These are phyloP conservation scores for Tretioscincus oriximinensis DNA, from an alignment of 2,113 vertebrate species.

Conservation along the genomic window DNA sequence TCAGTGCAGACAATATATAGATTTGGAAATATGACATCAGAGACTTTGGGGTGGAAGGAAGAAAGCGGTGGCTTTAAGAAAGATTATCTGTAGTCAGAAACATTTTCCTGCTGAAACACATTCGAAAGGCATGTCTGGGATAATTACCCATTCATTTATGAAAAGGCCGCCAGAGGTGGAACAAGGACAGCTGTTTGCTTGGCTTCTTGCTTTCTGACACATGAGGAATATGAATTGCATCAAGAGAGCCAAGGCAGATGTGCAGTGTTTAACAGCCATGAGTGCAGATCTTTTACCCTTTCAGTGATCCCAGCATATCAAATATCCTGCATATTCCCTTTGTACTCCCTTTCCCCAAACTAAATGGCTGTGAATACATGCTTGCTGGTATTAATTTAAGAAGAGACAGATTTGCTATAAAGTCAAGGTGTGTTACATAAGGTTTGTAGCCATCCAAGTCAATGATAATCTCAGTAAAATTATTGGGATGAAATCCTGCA, in stretches of 20 bases:
- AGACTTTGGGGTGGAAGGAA: constrained; percentile 7
- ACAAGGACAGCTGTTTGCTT: not conserved
- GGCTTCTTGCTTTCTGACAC: not conserved
- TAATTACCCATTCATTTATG: constrained; percentile 20
- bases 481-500: too few relatives aligned
- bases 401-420: too few relatives aligned
- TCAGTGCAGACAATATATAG: not conserved
- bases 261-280: not conserved
- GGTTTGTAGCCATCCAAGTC: too few relatives aligned
- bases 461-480: too few relatives aligned
- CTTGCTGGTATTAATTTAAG: not conserved
- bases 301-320: not conserved
- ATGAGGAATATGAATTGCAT: not conserved
- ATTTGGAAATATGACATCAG: not conserved
- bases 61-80: not conserved
- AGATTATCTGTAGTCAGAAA: constrained; percentile 10
- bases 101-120: not conserved
- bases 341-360: not conserved
- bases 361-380: not conserved
- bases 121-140: not conserved
- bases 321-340: not conserved
- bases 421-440: too few relatives aligned
- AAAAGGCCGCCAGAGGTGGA: constrained; percentile 12
- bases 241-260: not conserved
- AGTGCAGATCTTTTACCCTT: not conserved